Conservation (phyloP, 2,888 invertebrate genomes). For the Mesorhabditis spiculigera region DNA sequence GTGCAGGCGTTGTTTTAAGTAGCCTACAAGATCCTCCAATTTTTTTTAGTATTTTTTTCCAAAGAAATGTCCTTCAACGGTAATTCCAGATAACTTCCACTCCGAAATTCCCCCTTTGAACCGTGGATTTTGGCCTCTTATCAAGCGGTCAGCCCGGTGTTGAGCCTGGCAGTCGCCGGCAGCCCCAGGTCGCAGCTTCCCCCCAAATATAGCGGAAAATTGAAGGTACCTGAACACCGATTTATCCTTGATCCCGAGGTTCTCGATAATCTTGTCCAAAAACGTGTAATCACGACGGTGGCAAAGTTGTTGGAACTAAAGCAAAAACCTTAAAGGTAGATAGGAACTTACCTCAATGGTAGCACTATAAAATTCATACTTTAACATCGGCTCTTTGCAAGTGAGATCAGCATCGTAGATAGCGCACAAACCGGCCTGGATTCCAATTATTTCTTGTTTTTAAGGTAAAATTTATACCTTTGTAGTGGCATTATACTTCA, state of each 20-base stretch:
- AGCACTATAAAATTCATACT: conserved; percentile 35
- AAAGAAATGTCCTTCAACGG: too few species aligned
- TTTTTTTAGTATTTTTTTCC: too few species aligned
- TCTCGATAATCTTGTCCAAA: conserved; percentile 16
- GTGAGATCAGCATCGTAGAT: conserved; percentile 20
- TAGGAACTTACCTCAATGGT: conserved; percentile 25
- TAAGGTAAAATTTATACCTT: background rate
- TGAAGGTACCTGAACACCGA: conserved; percentile 13
- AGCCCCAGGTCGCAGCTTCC: too few species aligned
- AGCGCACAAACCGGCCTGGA: conserved; percentile 19
- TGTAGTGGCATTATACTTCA: conserved; percentile 7
- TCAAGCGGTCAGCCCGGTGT: too few species aligned
- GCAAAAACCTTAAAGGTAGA: background rate
- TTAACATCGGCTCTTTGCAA: conserved; percentile 24
- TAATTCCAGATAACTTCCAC: too few species aligned
- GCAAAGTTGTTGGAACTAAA: conserved; percentile 20
- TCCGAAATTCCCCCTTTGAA: too few species aligned
- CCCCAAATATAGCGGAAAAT: background rate
- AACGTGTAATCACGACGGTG: conserved; percentile 19
- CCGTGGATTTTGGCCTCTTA: too few species aligned
- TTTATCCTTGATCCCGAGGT: conserved; percentile 31
- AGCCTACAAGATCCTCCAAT: too few species aligned
- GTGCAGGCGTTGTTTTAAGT: too few species aligned
- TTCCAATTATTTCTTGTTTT: background rate
- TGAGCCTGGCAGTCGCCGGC: too few species aligned